phyloP scores from a whole-genome alignment of 2,113 vertebrate genomes.

The Sardina pilchardus region DNA sequence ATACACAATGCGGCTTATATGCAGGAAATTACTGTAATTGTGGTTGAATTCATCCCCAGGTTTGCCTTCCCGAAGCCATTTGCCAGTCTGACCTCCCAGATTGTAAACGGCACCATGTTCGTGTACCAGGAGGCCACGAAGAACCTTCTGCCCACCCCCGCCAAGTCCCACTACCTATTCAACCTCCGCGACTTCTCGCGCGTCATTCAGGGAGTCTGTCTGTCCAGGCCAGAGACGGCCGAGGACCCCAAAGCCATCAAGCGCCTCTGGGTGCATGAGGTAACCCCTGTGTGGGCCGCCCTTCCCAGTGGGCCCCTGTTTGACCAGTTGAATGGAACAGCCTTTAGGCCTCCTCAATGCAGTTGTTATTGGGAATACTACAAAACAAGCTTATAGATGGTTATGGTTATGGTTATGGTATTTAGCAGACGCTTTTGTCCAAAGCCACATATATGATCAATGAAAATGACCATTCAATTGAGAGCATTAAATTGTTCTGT shows the following conservation, averaged over 20 bases:
- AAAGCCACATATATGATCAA: too few species aligned
- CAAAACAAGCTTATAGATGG: too few species aligned
- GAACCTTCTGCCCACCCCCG: conserved; percentile 84
- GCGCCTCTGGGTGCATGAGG: conserved; percentile 93
- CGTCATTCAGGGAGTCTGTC: conserved; percentile 88
- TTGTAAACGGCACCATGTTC: conserved; percentile 78
- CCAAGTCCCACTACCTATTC: conserved; percentile 91
- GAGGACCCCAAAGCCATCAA: conserved; percentile 75
- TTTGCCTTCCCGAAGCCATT: conserved; percentile 78
- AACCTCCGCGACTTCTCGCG: conserved; percentile 88
- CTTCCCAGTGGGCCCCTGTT: too few species aligned
- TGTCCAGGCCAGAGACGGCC: conserved; percentile 83
- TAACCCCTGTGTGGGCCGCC: conserved; percentile 51
- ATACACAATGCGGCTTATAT: too few species aligned
- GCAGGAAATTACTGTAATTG: too few species aligned
- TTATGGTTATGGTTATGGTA: too few species aligned
- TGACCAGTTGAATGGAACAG: too few species aligned
- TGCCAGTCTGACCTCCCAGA: conserved; percentile 73
- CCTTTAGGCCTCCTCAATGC: too few species aligned
- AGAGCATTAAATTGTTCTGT: too few species aligned
- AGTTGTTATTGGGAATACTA: too few species aligned
- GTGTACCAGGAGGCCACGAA: conserved; percentile 85
- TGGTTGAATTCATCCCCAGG: conserved; percentile 60
- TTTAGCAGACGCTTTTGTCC: too few species aligned
- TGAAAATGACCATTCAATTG: too few species aligned